These are phyloP conservation scores for Gadus macrocephalus DNA, from an alignment of 2,113 vertebrate genomes.

Conservation along the genomic window DNA sequence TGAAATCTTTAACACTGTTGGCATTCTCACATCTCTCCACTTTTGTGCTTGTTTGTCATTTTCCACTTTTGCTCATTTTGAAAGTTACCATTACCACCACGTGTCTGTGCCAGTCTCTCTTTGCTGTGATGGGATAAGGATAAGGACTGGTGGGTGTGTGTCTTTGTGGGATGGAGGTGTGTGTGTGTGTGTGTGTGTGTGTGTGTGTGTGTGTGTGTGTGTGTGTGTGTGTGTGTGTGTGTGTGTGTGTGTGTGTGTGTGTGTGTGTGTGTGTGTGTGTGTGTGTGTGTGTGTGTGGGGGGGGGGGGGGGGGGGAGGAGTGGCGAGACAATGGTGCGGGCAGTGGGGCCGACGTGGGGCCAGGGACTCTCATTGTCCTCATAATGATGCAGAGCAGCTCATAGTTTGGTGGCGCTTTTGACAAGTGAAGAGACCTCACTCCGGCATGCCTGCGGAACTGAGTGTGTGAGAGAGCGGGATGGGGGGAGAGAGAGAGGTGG, in stretches of 20 bases:
- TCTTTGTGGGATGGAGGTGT: slow-evolving; percentile 65
- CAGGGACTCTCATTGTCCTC: slow-evolving; percentile 66
- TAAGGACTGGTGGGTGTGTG: slow-evolving; percentile 55
- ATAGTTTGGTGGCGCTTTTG: slow-evolving; percentile 65
- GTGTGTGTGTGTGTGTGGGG: slow-evolving; percentile 42
- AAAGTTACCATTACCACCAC: slow-evolving; percentile 39
- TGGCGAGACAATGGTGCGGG: slow-evolving; percentile 65
- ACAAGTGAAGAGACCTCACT: slow-evolving; percentile 52
- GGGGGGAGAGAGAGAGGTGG: neutral
- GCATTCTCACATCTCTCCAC: slow-evolving; percentile 4
- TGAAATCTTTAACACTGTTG: slow-evolving; percentile 18
- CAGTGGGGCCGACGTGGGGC: slow-evolving; percentile 53
- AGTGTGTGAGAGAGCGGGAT: neutral
- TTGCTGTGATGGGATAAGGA: slow-evolving; percentile 50
- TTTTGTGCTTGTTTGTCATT: slow-evolving; percentile 24
- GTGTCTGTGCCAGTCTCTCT: slow-evolving; percentile 32
- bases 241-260: slow-evolving; percentile 61
- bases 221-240: slow-evolving; percentile 52
- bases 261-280: slow-evolving; percentile 47
- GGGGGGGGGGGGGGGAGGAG: no score
- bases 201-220: slow-evolving; percentile 15
- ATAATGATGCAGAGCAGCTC: slow-evolving; percentile 64
- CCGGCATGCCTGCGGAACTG: slow-evolving; percentile 6
- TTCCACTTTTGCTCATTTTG: slow-evolving; percentile 21
- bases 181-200: slow-evolving; percentile 59